A percentile compares a stretch with the other conserved stretches of the same genome.
phyloP scores from a whole-genome alignment of 1,140 invertebrate genomes.

The Lordiphosa mommai region DNA sequence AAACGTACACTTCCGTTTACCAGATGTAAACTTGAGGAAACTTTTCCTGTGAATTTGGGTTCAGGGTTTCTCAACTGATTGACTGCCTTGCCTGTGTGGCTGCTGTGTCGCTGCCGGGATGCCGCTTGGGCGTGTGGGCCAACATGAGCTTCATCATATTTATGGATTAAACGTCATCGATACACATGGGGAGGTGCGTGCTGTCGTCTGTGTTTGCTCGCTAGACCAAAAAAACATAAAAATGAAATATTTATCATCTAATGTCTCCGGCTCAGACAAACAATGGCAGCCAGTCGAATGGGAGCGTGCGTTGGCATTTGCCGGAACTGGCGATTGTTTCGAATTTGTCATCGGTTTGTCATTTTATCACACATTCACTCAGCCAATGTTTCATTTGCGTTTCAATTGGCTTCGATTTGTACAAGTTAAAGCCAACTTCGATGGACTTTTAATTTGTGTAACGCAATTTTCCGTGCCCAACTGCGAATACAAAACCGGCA shows the following conservation, averaged over 20 bases:
- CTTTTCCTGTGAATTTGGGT: constrained; percentile 15
- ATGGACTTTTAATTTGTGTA: constrained; percentile 20
- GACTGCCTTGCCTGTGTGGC: constrained; percentile 40
- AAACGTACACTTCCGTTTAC: constrained; percentile 61
- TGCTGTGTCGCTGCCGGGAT: constrained; percentile 1
- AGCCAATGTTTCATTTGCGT: constrained; percentile 2
- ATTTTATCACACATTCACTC: neutral
- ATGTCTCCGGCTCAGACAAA: constrained; percentile 25
- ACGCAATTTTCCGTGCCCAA: too few relatives aligned
- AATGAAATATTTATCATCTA: constrained; percentile 69
- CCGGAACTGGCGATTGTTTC: constrained; percentile 64
- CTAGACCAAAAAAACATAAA: constrained; percentile 39
- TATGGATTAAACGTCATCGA: constrained; percentile 71
- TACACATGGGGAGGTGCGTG: constrained; percentile 27
- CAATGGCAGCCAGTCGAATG: constrained; percentile 32
- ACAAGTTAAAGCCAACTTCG: constrained; percentile 9
- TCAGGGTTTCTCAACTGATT: constrained; percentile 32
- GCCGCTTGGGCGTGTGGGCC: constrained; percentile 12
- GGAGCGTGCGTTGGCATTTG: constrained; percentile 61
- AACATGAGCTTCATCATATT: constrained; percentile 68
- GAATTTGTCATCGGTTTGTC: constrained; percentile 63
- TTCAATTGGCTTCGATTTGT: neutral
- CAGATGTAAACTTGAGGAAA: constrained; percentile 43
- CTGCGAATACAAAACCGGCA: constrained; percentile 1
- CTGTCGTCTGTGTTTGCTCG: constrained; percentile 17